Conservation (phyloP, 2,113 vertebrate genomes). For the Myotis yumanensis region DNA sequence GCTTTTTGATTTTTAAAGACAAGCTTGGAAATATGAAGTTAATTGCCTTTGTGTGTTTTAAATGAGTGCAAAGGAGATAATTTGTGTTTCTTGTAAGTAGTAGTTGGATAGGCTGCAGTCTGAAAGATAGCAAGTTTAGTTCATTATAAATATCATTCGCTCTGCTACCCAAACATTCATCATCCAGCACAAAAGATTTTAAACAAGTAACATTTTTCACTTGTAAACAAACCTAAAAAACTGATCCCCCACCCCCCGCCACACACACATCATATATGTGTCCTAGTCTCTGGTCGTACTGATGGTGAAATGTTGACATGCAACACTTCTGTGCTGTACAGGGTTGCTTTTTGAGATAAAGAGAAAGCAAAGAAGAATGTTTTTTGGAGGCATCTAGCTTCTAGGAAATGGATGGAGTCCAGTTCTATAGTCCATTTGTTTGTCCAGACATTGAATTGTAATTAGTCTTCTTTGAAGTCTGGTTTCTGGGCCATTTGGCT, state of each 20-base stretch:
- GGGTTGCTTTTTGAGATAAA: neutral
- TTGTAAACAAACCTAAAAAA: neutral
- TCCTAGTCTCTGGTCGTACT: neutral
- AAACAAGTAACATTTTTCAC: neutral
- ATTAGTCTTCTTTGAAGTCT: neutral
- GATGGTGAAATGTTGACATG: neutral
- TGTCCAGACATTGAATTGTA: neutral
- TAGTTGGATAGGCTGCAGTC: neutral
- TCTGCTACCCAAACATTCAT: neutral
- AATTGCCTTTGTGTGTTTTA: constrained; percentile 37
- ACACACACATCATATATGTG: no score
- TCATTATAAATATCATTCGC: neutral
- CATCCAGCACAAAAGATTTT: neutral
- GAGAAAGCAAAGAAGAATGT: neutral
- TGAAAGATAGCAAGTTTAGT: neutral
- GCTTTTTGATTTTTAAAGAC: neutral
- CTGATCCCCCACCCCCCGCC: neutral
- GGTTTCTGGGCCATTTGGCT: neutral
- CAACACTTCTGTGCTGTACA: neutral
- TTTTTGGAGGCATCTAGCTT: neutral
- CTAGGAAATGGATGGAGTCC: neutral
- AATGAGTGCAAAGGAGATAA: neutral
- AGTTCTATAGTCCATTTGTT: neutral
- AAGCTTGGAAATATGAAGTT: neutral
- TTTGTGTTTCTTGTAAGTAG: constrained; percentile 39